phyloP scores from a whole-genome alignment of 2,113 vertebrate genomes.

The Blennius ocellaris region DNA sequence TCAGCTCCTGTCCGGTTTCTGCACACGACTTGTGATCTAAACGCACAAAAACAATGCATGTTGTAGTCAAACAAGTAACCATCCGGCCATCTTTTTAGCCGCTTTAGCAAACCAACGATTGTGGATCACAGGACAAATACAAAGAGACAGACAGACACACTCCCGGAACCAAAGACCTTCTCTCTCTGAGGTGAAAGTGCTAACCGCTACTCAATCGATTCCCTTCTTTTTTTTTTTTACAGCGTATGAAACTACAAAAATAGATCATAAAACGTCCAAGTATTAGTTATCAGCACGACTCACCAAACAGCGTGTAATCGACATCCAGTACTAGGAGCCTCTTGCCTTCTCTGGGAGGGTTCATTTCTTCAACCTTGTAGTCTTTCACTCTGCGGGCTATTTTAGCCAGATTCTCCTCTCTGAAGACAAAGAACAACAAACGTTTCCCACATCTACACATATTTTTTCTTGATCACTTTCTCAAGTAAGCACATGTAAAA shows the following conservation, averaged over 20 bases:
- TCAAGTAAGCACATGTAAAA: not conserved
- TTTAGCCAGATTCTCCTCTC: slow-evolving; percentile 98
- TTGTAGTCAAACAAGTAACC: not conserved
- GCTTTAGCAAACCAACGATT: too few relatives aligned
- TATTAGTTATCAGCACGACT: slow-evolving; percentile 64
- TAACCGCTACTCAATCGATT: too few relatives aligned
- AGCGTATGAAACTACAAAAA: too few relatives aligned
- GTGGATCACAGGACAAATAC: too few relatives aligned
- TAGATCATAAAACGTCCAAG: not conserved
- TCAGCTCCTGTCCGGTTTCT: slow-evolving; percentile 96
- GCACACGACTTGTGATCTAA: slow-evolving; percentile 98
- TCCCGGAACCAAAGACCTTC: too few relatives aligned
- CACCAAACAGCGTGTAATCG: slow-evolving; percentile 98
- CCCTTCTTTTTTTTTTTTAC: too few relatives aligned
- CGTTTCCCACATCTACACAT: not conserved
- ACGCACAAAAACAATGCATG: slow-evolving; percentile 22
- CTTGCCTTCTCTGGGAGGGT: slow-evolving; percentile 95
- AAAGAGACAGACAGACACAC: too few relatives aligned
- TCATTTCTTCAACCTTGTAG: slow-evolving; percentile 96
- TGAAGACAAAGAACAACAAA: slow-evolving; percentile 58
- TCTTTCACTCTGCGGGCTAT: slow-evolving; percentile 97
- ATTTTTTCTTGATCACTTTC: not conserved
- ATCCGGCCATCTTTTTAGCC: too few relatives aligned
- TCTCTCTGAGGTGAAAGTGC: too few relatives aligned
- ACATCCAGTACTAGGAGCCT: slow-evolving; percentile 96